Evolutionary conservation across 2,797 vertebrate species (phyloP).

Genomic region (Otolemur crassicaudatus): DNA sequence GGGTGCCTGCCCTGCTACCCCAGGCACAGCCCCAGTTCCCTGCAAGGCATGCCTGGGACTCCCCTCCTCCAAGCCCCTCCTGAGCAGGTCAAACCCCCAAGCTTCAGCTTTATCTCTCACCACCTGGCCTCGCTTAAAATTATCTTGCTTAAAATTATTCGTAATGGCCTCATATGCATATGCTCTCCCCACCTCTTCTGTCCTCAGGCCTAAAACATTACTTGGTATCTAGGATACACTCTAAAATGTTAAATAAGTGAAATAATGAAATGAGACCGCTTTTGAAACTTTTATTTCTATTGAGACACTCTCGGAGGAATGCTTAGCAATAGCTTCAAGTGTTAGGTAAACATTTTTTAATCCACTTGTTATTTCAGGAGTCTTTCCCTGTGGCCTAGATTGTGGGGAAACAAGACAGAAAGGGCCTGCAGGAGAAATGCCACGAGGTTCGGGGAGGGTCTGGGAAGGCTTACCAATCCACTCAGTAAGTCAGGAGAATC

Average conservation of each 20-base stretch:
- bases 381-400: slow-evolving; percentile 6
- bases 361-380: not conserved
- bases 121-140: not conserved
- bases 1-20: not conserved
- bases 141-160: not conserved
- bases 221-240: not conserved
- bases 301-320: not conserved
- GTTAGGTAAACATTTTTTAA: slow-evolving; percentile 35
- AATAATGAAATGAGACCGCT: not conserved
- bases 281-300: not conserved
- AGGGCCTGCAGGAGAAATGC: not conserved
- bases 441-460: not conserved
- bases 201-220: not conserved
- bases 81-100: not conserved
- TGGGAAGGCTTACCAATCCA: not conserved
- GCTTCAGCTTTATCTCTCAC: not conserved
- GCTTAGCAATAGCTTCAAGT: slow-evolving; percentile 6
- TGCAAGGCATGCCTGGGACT: not conserved
- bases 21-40: not conserved
- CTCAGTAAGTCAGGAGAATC: not conserved
- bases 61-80: not conserved
- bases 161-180: not conserved
- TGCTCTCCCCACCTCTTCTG: not conserved
- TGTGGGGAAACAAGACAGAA: not conserved
- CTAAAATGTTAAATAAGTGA: not conserved